phyloP scores from a whole-genome alignment of 35 echinoderm and acorn worm species.

The Eucidaris tribuloides region DNA sequence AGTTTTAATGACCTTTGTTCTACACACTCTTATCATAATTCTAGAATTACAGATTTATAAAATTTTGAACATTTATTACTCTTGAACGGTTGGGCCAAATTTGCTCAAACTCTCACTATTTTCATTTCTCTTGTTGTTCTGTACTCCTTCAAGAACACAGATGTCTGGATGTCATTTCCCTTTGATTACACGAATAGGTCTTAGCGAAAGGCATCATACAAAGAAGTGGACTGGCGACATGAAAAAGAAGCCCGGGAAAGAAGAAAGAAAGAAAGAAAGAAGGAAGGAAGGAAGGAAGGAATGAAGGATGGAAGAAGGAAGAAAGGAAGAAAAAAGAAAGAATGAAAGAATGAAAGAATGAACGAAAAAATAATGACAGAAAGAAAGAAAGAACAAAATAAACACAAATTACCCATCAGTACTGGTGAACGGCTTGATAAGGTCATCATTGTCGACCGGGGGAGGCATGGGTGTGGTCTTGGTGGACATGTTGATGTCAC shows the following conservation, averaged over 20 bases:
- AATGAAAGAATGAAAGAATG: not conserved
- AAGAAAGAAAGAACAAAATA: not conserved
- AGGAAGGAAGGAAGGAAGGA: not conserved
- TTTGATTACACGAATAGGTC: no score
- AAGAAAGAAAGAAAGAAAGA: not conserved
- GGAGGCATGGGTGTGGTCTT: slow-evolving; percentile 76
- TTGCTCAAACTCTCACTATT: no score
- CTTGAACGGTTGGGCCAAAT: no score
- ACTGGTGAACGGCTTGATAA: slow-evolving; percentile 87
- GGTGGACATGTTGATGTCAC: slow-evolving; percentile 92
- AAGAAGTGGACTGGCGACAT: not conserved
- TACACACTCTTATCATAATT: no score
- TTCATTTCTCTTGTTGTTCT: no score
- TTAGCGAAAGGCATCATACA: no score
- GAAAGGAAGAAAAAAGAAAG: not conserved
- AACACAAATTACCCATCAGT: no score
- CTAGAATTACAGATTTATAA: no score
- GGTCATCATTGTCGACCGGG: slow-evolving; percentile 89
- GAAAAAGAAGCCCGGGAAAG: not conserved
- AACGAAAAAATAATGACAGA: not conserved
- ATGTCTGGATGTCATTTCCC: no score
- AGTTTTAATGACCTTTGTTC: no score
- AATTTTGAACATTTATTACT: no score
- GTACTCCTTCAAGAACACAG: no score
- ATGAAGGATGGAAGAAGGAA: not conserved